Evolutionary conservation across 2,797 vertebrate species (phyloP).

Genomic region (Phrynocephalus forsythii): DNA sequence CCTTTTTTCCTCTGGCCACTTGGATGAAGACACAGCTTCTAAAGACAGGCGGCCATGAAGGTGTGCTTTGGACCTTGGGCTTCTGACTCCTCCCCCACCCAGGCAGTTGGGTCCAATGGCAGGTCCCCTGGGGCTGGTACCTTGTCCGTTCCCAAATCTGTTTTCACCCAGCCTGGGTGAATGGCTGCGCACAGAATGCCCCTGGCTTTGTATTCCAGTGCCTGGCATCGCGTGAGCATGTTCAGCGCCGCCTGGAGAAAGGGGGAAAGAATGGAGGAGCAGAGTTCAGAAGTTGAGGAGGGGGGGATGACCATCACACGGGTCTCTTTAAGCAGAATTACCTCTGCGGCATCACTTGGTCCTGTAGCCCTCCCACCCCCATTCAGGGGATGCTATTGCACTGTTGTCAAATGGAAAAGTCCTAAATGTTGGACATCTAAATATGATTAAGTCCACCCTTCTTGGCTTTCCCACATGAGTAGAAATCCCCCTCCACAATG

Average conservation of each 20-base stretch:
- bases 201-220: conserved; percentile 44
- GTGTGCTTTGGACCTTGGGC: neutral
- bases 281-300: neutral
- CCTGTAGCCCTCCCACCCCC: too few relatives aligned
- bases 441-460: too few relatives aligned
- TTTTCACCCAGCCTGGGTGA: conserved; percentile 55
- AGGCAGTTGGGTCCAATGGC: neutral
- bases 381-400: too few relatives aligned
- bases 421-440: too few relatives aligned
- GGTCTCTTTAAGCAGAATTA: too few relatives aligned
- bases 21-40: neutral
- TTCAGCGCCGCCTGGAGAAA: conserved; percentile 64
- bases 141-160: conserved; percentile 36
- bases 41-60: too few relatives aligned
- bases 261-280: neutral
- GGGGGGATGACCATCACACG: too few relatives aligned
- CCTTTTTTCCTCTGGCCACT: too few relatives aligned
- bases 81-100: neutral
- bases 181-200: conserved; percentile 41
- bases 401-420: too few relatives aligned
- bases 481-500: too few relatives aligned
- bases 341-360: too few relatives aligned
- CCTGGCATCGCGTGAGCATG: conserved; percentile 63
- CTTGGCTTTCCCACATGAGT: too few relatives aligned
- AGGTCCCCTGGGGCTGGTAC: neutral